Evolutionary conservation across 30 jellyfish, hydroid and myxozoan genomes (phyloP), one percentile per base, ranked within the genome.

Genomic region (Calvadosia cruxmelitensis): DNA sequence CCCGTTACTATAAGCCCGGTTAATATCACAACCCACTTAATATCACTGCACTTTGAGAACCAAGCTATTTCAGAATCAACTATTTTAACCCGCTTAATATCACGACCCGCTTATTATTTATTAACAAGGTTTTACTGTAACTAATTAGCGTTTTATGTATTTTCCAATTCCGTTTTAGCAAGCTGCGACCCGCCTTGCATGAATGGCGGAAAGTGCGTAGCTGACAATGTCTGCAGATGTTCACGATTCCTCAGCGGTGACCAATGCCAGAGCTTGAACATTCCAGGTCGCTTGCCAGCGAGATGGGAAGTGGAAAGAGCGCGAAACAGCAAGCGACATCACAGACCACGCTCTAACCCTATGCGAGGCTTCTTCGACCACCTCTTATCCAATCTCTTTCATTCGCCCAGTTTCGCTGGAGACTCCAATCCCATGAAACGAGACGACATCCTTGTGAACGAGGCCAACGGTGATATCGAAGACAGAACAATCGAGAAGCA

Each of bases 151-250:
- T n/a, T n/a, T n/a, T n/a, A n/a, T n/a, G n/a, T n/a, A n/a, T n/a
- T n/a, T n/a, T n/a, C n/a, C n/a, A n/a, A n/a, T n/a, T n/a, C n/a
- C n/a, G n/a, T n/a, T n/a, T n/a, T n/a, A n/a, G n/a, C 49, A 87
- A 94, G 69, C 5, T 87, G 97, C 70, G 49, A 87, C n/a, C 50
- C 86, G n/a, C 78, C 93, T 0, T 87, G 97, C 62, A 79, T 52
- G 70, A 87, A 87, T 62, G 97, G 97, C 13, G 97, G 97, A 0
- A 53, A 52, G 0, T 87, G 97, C 75, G 30, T 61, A 29, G 94
- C 93, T 26, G 78, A 78, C 23, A 82, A 78, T 31, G 68, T 81
- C 7, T 87, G 97, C 76, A 76, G 78, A 53, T 87, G 97, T 69
- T 93, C 90, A 27, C 65, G 69, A 0, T 81, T 75, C 3, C 80